phyloP scores from a whole-genome alignment of 2,888 invertebrate genomes.

The Scaptomyza polygonia region DNA sequence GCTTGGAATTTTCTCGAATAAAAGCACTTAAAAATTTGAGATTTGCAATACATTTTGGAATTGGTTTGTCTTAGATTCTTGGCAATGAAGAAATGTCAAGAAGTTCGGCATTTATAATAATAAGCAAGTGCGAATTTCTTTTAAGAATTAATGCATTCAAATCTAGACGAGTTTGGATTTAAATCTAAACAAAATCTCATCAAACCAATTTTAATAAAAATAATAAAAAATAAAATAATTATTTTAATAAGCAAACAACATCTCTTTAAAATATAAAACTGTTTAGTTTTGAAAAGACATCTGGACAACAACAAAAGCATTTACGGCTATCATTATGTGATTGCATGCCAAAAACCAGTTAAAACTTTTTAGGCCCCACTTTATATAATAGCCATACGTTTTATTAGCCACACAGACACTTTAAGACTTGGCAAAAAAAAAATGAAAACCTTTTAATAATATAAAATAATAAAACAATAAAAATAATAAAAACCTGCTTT shows the following conservation, averaged over 20 bases:
- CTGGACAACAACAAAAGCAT: neutral
- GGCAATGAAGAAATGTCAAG: no score
- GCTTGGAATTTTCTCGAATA: conserved; percentile 18
- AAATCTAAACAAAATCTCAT: no score
- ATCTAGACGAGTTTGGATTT: no score
- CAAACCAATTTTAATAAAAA: no score
- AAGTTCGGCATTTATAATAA: no score
- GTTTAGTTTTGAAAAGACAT: neutral
- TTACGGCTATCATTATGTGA: conserved; percentile 22
- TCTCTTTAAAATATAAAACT: neutral
- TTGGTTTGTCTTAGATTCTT: no score
- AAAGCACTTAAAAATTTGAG: neutral
- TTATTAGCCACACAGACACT: conserved; percentile 48
- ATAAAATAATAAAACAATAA: conserved; percentile 40
- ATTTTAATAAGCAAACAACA: no score
- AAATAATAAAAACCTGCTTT: conserved; percentile 41
- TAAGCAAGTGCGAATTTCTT: no score
- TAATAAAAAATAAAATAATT: neutral
- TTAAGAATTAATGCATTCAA: no score
- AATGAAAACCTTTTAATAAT: conserved; percentile 42
- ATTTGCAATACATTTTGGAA: neutral
- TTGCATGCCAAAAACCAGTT: conserved; percentile 19
- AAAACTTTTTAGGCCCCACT: conserved; percentile 1
- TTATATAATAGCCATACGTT: conserved; percentile 36
- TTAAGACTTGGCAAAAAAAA: conserved; percentile 13